phyloP scores from a whole-genome alignment of 2,113 vertebrate genomes.

The Forbesichthys agassizii region DNA sequence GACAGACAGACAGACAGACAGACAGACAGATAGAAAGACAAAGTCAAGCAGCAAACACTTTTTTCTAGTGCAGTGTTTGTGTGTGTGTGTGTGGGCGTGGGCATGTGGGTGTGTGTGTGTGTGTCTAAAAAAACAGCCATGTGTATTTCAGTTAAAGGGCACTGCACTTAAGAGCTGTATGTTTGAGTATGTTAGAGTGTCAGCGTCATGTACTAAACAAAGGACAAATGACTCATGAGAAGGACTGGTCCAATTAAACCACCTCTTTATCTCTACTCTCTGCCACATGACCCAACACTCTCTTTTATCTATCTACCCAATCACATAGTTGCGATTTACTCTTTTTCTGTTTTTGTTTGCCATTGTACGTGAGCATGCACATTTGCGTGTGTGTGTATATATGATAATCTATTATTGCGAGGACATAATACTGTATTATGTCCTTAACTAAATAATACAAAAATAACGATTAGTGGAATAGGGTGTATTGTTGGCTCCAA shows the following conservation, averaged over 20 bases:
- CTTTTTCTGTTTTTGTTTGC: neutral
- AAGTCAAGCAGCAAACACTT: too few relatives aligned
- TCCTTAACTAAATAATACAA: too few relatives aligned
- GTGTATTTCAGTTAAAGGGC: slow-evolving; percentile 1
- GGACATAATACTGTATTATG: too few relatives aligned
- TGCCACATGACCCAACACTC: neutral
- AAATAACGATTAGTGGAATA: too few relatives aligned
- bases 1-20: too few relatives aligned
- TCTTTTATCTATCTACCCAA: slow-evolving; percentile 20
- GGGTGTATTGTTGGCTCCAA: too few relatives aligned
- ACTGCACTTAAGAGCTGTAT: too few relatives aligned
- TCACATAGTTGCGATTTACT: slow-evolving; percentile 7
- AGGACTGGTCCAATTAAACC: slow-evolving; percentile 46
- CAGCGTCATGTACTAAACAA: slow-evolving; percentile 31
- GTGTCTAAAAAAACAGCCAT: neutral
- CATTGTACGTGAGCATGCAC: too few relatives aligned
- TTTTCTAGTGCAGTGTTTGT: too few relatives aligned
- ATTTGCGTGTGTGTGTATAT: neutral
- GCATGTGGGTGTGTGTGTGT: neutral
- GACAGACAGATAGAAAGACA: too few relatives aligned
- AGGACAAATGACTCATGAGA: slow-evolving; percentile 42
- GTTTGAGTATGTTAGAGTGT: too few relatives aligned
- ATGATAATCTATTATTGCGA: neutral
- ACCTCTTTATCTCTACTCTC: slow-evolving; percentile 10
- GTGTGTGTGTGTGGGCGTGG: neutral